Conservation (phyloP, 2,113 vertebrate genomes). For the Cynoglossus semilaevis region DNA sequence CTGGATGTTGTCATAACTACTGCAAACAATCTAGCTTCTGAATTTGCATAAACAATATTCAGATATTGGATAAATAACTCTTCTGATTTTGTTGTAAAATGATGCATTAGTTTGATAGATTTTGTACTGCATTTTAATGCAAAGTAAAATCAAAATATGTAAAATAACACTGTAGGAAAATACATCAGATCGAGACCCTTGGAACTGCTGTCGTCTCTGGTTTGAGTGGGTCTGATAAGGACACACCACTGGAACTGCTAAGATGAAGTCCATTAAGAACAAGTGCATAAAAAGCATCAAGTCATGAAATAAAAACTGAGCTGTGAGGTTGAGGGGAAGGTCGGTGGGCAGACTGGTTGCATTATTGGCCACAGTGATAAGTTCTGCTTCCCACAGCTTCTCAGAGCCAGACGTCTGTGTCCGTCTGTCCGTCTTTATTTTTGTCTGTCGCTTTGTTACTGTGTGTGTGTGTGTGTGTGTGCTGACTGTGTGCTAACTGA, state of each 20-base stretch:
- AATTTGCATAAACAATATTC: no score
- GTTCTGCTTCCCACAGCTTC: constrained; percentile 21
- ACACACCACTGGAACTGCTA: constrained; percentile 2
- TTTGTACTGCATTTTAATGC: no score
- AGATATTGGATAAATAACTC: no score
- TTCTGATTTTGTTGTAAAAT: no score
- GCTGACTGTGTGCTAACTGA: constrained; percentile 14
- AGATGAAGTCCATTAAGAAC: constrained; percentile 22
- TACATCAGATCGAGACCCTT: no score
- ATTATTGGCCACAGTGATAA: constrained; percentile 44
- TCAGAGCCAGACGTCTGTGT: constrained; percentile 40
- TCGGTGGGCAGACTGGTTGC: constrained; percentile 30
- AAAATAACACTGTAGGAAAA: no score
- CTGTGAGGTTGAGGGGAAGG: constrained; percentile 38
- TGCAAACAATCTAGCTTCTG: no score
- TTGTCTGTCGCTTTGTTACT: constrained; percentile 38
- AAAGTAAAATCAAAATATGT: no score
- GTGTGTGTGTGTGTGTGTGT: constrained; percentile 10
- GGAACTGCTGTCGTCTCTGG: no score
- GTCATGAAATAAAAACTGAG: constrained; percentile 26
- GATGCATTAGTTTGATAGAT: no score
- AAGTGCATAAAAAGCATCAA: constrained; percentile 17
- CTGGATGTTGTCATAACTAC: no score
- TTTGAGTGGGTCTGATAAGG: not conserved
- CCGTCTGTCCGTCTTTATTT: constrained; percentile 38